Evolutionary conservation across 1,140 invertebrate genomes (phyloP).

Genomic region (Ruditapes philippinarum): DNA sequence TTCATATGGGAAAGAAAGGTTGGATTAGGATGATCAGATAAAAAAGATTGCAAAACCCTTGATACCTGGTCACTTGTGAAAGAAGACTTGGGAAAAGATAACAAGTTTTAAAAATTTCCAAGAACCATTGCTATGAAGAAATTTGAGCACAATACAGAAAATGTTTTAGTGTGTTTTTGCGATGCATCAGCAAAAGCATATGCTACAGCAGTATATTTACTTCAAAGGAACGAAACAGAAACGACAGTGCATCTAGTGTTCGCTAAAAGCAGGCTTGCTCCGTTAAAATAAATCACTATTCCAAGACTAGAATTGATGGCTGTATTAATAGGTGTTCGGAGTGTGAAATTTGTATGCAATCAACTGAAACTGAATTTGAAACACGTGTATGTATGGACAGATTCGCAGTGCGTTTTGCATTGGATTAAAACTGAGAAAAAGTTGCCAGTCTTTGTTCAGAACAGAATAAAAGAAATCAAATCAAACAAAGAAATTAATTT

Average conservation of each 20-base stretch:
- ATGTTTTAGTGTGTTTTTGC: not conserved
- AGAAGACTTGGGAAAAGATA: not conserved
- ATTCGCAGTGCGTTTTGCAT: conserved; percentile 37
- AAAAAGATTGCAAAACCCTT: not conserved
- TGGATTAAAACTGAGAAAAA: not conserved
- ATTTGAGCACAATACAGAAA: not conserved
- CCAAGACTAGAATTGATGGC: conserved; percentile 33
- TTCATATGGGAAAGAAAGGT: not conserved
- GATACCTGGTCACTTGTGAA: not conserved
- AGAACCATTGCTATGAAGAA: no score
- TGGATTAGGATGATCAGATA: conserved; percentile 30
- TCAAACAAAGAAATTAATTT: not conserved
- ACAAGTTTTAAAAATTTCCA: not conserved
- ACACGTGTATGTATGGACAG: not conserved
- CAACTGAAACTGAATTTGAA: not conserved
- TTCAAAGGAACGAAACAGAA: not conserved
- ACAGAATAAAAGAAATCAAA: conserved; percentile 33
- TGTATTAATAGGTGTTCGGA: conserved; percentile 22
- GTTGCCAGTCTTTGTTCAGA: conserved; percentile 10
- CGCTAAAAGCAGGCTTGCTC: conserved; percentile 8
- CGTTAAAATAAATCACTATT: conserved; percentile 17
- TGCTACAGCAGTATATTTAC: not conserved
- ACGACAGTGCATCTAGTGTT: not conserved
- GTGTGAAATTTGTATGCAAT: not conserved
- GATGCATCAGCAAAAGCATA: not conserved